phyloP scores from a whole-genome alignment of 1,140 invertebrate genomes.

The Nasonia longicornis region DNA sequence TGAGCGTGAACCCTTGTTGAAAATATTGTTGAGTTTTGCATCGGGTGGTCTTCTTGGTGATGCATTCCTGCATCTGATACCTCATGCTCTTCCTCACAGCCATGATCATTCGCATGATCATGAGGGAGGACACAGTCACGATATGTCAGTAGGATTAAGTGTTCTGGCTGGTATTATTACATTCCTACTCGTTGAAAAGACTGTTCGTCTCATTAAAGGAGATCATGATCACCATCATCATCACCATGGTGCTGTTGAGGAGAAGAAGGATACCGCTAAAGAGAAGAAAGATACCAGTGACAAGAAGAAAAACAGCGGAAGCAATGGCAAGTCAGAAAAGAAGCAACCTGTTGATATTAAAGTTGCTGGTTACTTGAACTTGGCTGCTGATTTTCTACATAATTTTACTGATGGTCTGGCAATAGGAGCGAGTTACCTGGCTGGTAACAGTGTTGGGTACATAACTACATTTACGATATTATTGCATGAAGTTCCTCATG shows the following conservation, averaged over 20 bases:
- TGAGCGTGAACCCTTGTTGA: slow-evolving; percentile 86
- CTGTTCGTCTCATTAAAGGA: slow-evolving; percentile 89
- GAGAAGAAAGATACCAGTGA: slow-evolving; percentile 63
- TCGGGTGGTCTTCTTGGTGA: slow-evolving; percentile 95
- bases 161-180: slow-evolving; percentile 91
- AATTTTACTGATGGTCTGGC: slow-evolving; percentile 98
- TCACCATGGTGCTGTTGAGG: slow-evolving; percentile 51
- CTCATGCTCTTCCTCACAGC: slow-evolving; percentile 86
- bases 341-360: slow-evolving; percentile 77
- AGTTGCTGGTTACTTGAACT: slow-evolving; percentile 92
- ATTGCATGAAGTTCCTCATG: slow-evolving; percentile 96
- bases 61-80: slow-evolving; percentile 96
- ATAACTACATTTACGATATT: slow-evolving; percentile 95
- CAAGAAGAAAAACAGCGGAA: slow-evolving; percentile 55
- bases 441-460: slow-evolving; percentile 83
- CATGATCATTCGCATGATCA: slow-evolving; percentile 71
- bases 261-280: slow-evolving; percentile 66
- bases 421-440: slow-evolving; percentile 96
- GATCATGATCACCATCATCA: slow-evolving; percentile 73
- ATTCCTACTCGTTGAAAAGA: slow-evolving; percentile 94
- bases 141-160: slow-evolving; percentile 90
- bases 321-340: slow-evolving; percentile 42
- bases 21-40: slow-evolving; percentile 92
- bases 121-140: slow-evolving; percentile 74
- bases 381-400: slow-evolving; percentile 95